A percentile compares a stretch with the other conserved stretches of the same genome.
phyloP scores from a whole-genome alignment of 2,797 vertebrate species.

The Lepilemur ruficaudatus region DNA sequence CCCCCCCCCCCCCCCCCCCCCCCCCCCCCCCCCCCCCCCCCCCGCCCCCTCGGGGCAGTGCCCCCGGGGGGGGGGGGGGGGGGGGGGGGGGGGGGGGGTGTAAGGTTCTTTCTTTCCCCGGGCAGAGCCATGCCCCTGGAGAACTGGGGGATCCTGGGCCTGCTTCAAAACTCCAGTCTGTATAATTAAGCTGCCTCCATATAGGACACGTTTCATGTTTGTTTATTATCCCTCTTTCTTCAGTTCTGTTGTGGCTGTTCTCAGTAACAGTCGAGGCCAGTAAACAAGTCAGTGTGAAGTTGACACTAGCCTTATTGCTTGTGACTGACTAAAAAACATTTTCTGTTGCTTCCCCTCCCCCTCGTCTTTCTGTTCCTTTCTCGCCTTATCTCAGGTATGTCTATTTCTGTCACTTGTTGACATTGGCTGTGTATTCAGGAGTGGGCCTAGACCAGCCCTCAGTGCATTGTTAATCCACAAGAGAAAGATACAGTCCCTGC shows the following conservation, averaged over 20 bases:
- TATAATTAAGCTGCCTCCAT: conserved; percentile 74
- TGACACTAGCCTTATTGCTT: conserved; percentile 51
- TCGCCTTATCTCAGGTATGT: neutral
- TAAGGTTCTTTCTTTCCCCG: conserved; percentile 13
- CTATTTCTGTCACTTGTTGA: conserved; percentile 24
- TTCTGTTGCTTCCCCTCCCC: neutral
- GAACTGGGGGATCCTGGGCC: neutral
- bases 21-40: no score
- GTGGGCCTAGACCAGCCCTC: neutral
- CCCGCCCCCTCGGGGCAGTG: no score
- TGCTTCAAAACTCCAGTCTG: conserved; percentile 39
- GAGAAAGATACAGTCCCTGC: neutral
- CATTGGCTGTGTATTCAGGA: neutral
- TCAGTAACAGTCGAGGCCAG: conserved; percentile 67
- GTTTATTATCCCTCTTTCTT: conserved; percentile 73
- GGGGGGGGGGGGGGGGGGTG: no score
- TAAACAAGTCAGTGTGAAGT: conserved; percentile 78
- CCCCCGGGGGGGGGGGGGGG: no score
- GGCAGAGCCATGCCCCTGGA: neutral
- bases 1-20: no score
- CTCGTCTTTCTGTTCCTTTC: neutral
- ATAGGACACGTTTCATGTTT: conserved; percentile 60
- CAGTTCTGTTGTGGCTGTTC: conserved; percentile 63
- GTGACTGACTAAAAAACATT: conserved; percentile 28
- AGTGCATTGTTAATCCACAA: neutral